These are phyloP conservation scores for Oryzias dopingdopingensis DNA, from an alignment of 2,797 vertebrate species.

Conservation along the genomic window DNA sequence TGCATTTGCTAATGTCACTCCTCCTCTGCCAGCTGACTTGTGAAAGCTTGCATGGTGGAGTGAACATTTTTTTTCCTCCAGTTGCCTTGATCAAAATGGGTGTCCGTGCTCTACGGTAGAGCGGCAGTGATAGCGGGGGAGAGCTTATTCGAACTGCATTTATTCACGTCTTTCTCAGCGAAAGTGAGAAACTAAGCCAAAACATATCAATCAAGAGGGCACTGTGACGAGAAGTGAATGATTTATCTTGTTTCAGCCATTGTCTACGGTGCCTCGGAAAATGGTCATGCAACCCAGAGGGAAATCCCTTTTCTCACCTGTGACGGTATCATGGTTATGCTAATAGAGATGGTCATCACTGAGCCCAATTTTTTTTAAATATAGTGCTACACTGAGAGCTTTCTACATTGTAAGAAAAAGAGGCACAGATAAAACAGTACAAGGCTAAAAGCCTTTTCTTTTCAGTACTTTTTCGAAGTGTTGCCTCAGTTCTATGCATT, in stretches of 20 bases:
- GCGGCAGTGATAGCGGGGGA: conserved; percentile 41
- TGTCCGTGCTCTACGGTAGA: conserved; percentile 63
- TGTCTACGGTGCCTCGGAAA: conserved; percentile 58
- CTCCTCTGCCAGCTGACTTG: conserved; percentile 60
- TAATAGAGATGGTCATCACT: conserved; percentile 39
- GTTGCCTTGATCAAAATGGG: conserved; percentile 77
- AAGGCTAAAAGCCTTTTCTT: conserved; percentile 37
- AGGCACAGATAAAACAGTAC: conserved; percentile 48
- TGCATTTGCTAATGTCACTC: conserved; percentile 69
- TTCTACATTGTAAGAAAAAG: conserved; percentile 45
- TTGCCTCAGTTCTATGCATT: conserved; percentile 79
- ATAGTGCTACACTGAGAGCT: conserved; percentile 36
- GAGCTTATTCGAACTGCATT: conserved; percentile 47
- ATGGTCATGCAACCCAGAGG: conserved; percentile 49
- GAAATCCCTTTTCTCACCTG: conserved; percentile 29
- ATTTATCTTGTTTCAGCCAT: conserved; percentile 63
- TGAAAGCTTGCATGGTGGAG: conserved; percentile 59
- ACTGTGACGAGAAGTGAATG: conserved; percentile 56
- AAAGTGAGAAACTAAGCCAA: conserved; percentile 68
- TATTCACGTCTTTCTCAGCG: conserved; percentile 62
- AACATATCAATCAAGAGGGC: conserved; percentile 74
- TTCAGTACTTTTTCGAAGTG: conserved; percentile 33
- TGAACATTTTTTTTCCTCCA: conserved; percentile 66
- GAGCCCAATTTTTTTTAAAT: conserved; percentile 29
- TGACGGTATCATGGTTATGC: conserved; percentile 35